These are phyloP conservation scores for Saiga tatarica DNA, from an alignment of 2,113 vertebrate species.

Conservation along the genomic window DNA sequence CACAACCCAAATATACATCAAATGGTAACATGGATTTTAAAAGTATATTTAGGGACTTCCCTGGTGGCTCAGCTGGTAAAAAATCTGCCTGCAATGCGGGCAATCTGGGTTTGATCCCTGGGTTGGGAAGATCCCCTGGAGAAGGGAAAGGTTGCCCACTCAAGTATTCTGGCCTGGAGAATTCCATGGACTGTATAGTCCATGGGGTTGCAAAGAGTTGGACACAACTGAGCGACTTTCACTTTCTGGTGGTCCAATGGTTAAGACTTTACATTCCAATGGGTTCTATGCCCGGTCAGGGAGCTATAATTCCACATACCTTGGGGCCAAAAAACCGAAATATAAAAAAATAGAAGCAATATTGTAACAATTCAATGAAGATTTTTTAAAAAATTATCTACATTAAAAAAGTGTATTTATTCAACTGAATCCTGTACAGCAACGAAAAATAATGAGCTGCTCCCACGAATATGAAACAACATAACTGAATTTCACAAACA, in stretches of 20 bases:
- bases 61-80: not conserved
- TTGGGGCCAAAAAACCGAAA: not conserved
- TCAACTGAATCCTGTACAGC: not conserved
- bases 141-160: not conserved
- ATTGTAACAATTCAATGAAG: not conserved
- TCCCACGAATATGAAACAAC: not conserved
- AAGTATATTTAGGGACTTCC: not conserved
- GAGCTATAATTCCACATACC: not conserved
- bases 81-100: not conserved
- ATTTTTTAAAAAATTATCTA: fast-evolving
- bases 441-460: not conserved
- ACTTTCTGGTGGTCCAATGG: not conserved
- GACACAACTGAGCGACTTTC: not conserved
- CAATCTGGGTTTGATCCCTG: not conserved
- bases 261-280: not conserved
- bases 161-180: not conserved
- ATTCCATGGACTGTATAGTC: not conserved
- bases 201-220: not conserved
- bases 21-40: not conserved
- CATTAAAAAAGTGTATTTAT: not conserved
- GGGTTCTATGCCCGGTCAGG: not conserved
- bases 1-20: not conserved
- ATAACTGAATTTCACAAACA: not conserved
- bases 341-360: not conserved
- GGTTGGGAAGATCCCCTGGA: not conserved